Evolutionary conservation across 2,113 vertebrate genomes (phyloP).

Genomic region (Neoarius graeffei): DNA sequence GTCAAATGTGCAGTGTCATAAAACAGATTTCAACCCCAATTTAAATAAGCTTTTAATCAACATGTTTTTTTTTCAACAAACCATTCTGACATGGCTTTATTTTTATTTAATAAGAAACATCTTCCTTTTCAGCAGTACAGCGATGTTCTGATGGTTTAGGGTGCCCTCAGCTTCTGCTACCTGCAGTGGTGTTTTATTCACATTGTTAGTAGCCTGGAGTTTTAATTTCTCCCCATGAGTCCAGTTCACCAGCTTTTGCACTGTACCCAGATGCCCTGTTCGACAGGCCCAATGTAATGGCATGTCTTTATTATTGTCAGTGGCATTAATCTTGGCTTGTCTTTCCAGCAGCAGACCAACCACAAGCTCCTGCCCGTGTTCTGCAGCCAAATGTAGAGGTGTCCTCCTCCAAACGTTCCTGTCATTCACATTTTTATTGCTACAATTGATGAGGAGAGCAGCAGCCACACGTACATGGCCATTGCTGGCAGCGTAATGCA

Average conservation of each 20-base stretch:
- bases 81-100: background rate
- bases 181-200: constrained; percentile 75
- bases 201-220: constrained; percentile 68
- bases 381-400: constrained; percentile 66
- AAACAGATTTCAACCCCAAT: background rate
- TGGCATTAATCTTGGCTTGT: constrained; percentile 69
- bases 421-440: constrained; percentile 70
- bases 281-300: constrained; percentile 75
- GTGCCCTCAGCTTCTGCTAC: constrained; percentile 65
- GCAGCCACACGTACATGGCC: constrained; percentile 61
- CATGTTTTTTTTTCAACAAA: background rate
- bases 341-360: constrained; percentile 63
- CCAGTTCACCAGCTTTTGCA: constrained; percentile 67
- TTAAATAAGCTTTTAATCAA: background rate
- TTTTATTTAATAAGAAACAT: constrained; percentile 75
- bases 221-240: constrained; percentile 64
- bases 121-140: constrained; percentile 73
- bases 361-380: constrained; percentile 66
- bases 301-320: constrained; percentile 74
- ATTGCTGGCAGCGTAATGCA: constrained; percentile 69
- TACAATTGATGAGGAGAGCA: constrained; percentile 60
- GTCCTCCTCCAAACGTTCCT: constrained; percentile 79
- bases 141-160: constrained; percentile 64
- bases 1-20: background rate
- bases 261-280: constrained; percentile 62